A percentile compares a stretch with the other conserved stretches of the same genome.
Conservation (phyloP, 2,888 invertebrate genomes). For the Callinectes sapidus region DNA sequence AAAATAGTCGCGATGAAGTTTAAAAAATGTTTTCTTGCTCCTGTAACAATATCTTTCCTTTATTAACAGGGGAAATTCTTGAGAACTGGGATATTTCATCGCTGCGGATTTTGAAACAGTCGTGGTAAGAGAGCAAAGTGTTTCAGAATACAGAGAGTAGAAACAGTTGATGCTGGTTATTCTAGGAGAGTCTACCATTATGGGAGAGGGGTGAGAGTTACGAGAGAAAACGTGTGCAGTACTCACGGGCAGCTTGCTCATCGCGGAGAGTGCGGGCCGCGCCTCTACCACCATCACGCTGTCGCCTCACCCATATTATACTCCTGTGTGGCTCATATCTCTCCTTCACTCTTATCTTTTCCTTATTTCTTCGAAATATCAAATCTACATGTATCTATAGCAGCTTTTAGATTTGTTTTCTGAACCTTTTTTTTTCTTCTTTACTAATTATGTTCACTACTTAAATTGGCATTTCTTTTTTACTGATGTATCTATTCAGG, state of each 20-base stretch:
- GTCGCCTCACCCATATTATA: not conserved
- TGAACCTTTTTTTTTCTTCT: not conserved
- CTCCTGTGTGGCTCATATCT: not conserved
- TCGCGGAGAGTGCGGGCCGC: not conserved
- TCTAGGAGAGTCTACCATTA: not conserved
- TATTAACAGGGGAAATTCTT: too few relatives aligned
- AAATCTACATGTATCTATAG: not conserved
- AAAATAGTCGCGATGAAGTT: too few relatives aligned
- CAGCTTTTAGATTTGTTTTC: not conserved
- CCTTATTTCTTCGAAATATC: not conserved
- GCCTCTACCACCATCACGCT: not conserved
- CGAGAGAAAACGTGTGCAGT: constrained; percentile 25
- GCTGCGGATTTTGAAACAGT: too few relatives aligned
- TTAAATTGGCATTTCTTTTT: not conserved
- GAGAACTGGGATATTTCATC: too few relatives aligned
- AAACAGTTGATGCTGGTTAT: not conserved
- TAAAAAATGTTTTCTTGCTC: too few relatives aligned
- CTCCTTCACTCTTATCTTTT: not conserved
- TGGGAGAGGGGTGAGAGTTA: not conserved
- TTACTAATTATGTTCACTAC: not conserved
- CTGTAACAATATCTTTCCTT: too few relatives aligned
- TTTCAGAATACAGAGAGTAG: not conserved
- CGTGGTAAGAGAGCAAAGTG: too few relatives aligned
- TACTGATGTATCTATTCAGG: too few relatives aligned
- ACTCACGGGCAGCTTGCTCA: constrained; percentile 46